Conservation (phyloP, 2,113 vertebrate genomes). For the Cinclus mexicanus region DNA sequence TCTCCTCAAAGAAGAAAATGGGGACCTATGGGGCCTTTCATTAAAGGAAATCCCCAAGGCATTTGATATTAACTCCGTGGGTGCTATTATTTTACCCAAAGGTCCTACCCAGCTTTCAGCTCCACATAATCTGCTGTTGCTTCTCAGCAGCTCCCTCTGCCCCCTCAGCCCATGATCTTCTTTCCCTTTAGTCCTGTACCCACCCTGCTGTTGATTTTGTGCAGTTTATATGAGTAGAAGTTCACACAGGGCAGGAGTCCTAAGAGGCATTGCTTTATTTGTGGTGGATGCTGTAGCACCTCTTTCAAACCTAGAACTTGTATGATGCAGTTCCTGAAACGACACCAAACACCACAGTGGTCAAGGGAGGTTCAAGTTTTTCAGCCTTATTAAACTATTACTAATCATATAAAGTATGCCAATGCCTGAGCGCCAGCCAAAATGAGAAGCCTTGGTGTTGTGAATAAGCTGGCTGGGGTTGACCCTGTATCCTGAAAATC, state of each 20-base stretch:
- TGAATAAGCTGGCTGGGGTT: neutral
- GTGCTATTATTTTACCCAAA: neutral
- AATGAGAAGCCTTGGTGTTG: neutral
- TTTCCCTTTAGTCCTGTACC: fast-evolving
- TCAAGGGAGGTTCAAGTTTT: neutral
- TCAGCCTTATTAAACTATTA: neutral
- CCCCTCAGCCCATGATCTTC: neutral
- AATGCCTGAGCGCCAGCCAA: neutral
- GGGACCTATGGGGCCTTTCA: neutral
- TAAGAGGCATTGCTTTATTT: neutral
- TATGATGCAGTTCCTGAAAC: neutral
- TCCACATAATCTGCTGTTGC: neutral
- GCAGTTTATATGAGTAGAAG: neutral
- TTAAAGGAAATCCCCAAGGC: neutral
- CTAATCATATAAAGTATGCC: neutral
- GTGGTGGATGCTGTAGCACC: neutral
- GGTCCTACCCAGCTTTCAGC: neutral
- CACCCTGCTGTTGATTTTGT: neutral
- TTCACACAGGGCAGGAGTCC: neutral
- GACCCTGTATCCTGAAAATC: neutral
- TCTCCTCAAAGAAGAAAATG: neutral
- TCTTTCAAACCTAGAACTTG: neutral
- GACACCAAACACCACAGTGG: neutral
- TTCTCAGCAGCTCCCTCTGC: neutral
- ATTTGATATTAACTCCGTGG: neutral